Evolutionary conservation across 2,113 vertebrate genomes (phyloP).

Genomic region (Kobus ellipsiprymnus): DNA sequence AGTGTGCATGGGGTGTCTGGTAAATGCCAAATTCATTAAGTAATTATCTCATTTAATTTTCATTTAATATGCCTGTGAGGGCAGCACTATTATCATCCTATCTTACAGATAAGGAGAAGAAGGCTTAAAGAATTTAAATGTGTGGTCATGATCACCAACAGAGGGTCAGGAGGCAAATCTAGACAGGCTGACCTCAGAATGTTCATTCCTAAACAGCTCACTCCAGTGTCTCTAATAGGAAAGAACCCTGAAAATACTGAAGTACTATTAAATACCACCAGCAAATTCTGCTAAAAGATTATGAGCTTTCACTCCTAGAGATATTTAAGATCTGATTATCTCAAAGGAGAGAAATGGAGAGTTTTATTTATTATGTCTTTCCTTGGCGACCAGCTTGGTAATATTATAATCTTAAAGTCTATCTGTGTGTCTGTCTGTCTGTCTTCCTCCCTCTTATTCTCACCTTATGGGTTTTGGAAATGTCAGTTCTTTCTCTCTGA

Average conservation of each 20-base stretch:
- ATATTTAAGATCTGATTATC: neutral
- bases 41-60: slow-evolving; percentile 46
- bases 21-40: slow-evolving; percentile 1
- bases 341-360: neutral
- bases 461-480: neutral
- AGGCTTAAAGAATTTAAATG: slow-evolving; percentile 1
- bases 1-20: neutral
- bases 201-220: neutral
- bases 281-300: neutral
- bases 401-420: neutral
- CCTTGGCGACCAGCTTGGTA: neutral
- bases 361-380: neutral
- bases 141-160: neutral
- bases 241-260: neutral
- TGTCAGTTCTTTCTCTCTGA: neutral
- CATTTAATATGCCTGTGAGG: neutral
- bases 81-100: neutral
- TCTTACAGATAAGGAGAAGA: slow-evolving; percentile 11
- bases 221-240: neutral
- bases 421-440: neutral
- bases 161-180: neutral
- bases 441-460: neutral
- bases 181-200: neutral
- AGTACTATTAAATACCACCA: neutral
- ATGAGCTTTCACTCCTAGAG: neutral